A percentile compares a stretch with the other conserved stretches of the same genome.
Conservation (phyloP, 92 coral and sea anemone species). For the Epizoanthus ramosus region DNA sequence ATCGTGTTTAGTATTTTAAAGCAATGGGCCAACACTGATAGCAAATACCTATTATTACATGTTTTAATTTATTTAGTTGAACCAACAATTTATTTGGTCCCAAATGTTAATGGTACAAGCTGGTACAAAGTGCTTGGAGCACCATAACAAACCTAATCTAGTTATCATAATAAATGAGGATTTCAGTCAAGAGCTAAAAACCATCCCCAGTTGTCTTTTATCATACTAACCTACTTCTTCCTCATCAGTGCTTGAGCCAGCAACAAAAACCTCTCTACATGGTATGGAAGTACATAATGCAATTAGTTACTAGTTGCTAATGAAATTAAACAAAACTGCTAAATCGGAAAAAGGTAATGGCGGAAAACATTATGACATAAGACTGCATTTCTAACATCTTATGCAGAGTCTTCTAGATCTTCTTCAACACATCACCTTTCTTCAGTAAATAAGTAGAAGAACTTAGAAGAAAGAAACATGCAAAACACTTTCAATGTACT, state of each 20-base stretch:
- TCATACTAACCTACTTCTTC: constrained; percentile 49
- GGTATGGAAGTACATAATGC: neutral
- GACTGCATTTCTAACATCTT: too few species aligned
- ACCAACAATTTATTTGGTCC: neutral
- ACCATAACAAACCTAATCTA: neutral
- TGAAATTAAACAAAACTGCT: too few species aligned
- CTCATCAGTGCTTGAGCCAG: constrained; percentile 79
- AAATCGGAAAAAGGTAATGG: too few species aligned
- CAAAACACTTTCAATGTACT: too few species aligned
- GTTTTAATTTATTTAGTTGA: neutral
- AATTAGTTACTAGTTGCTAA: neutral
- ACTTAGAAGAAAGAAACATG: too few species aligned
- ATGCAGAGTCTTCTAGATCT: too few species aligned
- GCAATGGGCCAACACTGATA: too few species aligned
- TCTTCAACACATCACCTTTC: too few species aligned
- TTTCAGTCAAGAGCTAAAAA: too few species aligned
- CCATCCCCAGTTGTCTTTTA: neutral
- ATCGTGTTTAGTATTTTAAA: too few species aligned
- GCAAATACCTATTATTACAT: neutral
- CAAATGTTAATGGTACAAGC: neutral
- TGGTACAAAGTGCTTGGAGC: neutral
- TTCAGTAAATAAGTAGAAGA: too few species aligned
- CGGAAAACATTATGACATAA: too few species aligned
- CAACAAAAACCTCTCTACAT: constrained; percentile 70
- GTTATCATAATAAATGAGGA: neutral